Evolutionary conservation across 2,797 vertebrate species (phyloP).

Genomic region (Platalea minor): DNA sequence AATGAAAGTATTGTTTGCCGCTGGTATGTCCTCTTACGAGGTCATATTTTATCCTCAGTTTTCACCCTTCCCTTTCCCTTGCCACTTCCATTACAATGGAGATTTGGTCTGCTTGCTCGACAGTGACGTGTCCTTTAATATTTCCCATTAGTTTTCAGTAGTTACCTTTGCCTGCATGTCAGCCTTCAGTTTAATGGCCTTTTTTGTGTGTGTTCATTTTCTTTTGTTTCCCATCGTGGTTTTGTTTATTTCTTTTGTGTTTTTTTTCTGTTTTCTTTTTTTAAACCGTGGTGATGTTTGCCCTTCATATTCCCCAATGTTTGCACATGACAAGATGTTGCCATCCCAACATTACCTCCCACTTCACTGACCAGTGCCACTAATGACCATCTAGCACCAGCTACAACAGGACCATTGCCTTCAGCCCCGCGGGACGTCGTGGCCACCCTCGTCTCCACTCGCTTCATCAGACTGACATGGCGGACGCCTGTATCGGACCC

Average conservation of each 20-base stretch:
- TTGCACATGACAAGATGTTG: constrained; percentile 90
- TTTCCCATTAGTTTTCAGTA: constrained; percentile 71
- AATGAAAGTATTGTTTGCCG: neutral
- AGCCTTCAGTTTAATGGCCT: constrained; percentile 83
- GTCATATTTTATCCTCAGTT: constrained; percentile 38
- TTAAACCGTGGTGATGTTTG: constrained; percentile 79
- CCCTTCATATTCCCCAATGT: constrained; percentile 80
- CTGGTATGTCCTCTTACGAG: constrained; percentile 46
- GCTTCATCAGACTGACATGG: constrained; percentile 98
- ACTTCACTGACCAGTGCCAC: constrained; percentile 99
- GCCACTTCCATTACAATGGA: constrained; percentile 64
- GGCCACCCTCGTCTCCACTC: constrained; percentile 95
- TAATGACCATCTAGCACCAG: constrained; percentile 99
- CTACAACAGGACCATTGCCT: constrained; percentile 86
- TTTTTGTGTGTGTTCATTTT: constrained; percentile 82
- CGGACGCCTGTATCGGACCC: constrained; percentile 89
- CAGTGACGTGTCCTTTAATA: constrained; percentile 59
- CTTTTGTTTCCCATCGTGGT: constrained; percentile 85
- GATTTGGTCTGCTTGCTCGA: constrained; percentile 64
- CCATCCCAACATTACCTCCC: constrained; percentile 93
- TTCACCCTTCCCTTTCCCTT: constrained; percentile 61
- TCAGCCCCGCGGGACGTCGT: constrained; percentile 93
- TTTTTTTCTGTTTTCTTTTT: constrained; percentile 77
- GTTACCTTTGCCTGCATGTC: constrained; percentile 74
- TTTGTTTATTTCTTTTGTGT: constrained; percentile 90